Evolutionary conservation across 2,888 invertebrate genomes (phyloP), one percentile per base, ranked within the genome.

Genomic region (Melanostoma scalare): DNA sequence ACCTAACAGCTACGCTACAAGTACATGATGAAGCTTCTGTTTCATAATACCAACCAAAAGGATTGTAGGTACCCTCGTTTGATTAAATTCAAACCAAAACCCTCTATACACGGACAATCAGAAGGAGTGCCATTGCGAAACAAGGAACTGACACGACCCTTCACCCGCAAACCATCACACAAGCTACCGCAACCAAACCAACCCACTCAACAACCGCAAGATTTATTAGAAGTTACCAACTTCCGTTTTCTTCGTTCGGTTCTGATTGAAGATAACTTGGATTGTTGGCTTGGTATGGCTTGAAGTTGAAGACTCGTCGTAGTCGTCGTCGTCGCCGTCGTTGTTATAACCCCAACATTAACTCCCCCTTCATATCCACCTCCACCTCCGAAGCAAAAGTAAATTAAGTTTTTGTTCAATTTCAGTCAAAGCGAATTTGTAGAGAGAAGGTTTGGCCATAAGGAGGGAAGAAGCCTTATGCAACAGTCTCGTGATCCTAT

Each of bases 381-480:
- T 10, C 10, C 10, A n/a, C 4, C n/a, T 10, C 63, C 20, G 20
- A 20, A 20, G 35, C 46, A 65, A 71, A 76, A 76, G 76, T 76
- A 80, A 81, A 77, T 76, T 77, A 76, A 77, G 77, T 77, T 81
- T 81, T 81, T 77, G 81, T 81, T 81, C 71, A 71, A 76, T 80
- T 80, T 80, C 79, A 75, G 75, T 80, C 79, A 80, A 76, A 55
- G 53, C 40, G 68, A 55, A 68, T 53, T 68, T 60, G 68, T 52
- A 20, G 33, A 65, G 61, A 50, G 50, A 9, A n/a, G 40, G 44
- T 31, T 63, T 46, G 61, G 4, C 6, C 3, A 31, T 3, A 4
- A 30, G 35, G 56, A 46, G 58, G 50, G 56, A 42, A 38, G 31
- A 20, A 50, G 10, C 35, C 63, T 71, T 56, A 71, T 77, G 76